A percentile compares a stretch with the other conserved stretches of the same genome.
phyloP scores from a whole-genome alignment of 2,113 vertebrate genomes.

The Caloenas nicobarica region DNA sequence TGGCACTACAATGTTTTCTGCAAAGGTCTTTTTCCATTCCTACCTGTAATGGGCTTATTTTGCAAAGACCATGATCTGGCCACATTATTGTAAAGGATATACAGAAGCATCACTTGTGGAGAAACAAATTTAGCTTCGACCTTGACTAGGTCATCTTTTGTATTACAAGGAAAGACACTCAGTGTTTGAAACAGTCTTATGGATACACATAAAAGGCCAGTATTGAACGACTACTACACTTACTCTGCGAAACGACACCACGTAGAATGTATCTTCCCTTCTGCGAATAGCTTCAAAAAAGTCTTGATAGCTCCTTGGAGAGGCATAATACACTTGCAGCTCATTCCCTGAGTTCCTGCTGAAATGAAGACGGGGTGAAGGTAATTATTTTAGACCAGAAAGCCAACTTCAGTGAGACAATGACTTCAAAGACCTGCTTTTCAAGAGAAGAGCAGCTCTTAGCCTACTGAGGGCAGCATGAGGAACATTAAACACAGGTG shows the following conservation, averaged over 20 bases:
- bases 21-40: background rate
- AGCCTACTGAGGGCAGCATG: background rate
- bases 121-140: background rate
- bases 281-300: constrained; percentile 91
- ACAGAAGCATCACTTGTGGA: background rate
- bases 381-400: background rate
- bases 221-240: constrained; percentile 49
- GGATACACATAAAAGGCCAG: background rate
- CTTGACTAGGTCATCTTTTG: background rate
- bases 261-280: constrained; percentile 91
- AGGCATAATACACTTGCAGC: constrained; percentile 92
- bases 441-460: background rate
- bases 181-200: background rate
- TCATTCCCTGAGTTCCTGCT: constrained; percentile 84
- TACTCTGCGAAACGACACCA: constrained; percentile 95
- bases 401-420: background rate
- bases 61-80: background rate
- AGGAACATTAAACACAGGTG: background rate
- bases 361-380: background rate
- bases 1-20: background rate
- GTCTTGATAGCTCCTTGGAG: constrained; percentile 85
- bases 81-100: background rate
- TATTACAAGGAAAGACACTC: background rate
- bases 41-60: background rate
- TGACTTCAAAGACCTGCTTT: background rate